Evolutionary conservation across 2,113 vertebrate genomes (phyloP), one percentile per base, ranked within the genome.

Genomic region (Rhizomys pruinosus): DNA sequence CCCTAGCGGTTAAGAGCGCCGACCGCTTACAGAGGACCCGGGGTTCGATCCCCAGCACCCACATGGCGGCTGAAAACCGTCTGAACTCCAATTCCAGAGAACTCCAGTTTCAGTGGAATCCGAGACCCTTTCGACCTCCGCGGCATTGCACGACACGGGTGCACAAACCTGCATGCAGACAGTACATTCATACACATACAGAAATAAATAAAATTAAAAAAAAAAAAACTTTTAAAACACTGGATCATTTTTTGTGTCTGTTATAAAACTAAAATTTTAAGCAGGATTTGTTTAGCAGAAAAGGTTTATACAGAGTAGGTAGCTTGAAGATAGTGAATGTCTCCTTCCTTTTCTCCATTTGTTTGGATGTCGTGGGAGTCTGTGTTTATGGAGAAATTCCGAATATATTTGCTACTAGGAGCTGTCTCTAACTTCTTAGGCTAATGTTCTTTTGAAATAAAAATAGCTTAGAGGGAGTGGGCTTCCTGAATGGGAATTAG

Each of bases 351-450:
- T 79, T 77, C 63, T 84, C 27, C 81, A 44, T 95, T 71, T 94
- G 91, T 95, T 96, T 97, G 64, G 95, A 95, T 94, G 92, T 90
- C 91, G 91, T 90, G 94, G 92, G 55, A 94, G 61, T 91, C 42
- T 47, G 57, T 94, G 81, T 87, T 93, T 89, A 61, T 29, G 63
- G 64, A 88, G 92, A 94, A 91, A 88, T 96, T 95, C 87, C 55
- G 32, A 95, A 81, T 73, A 73, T 81, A 71, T 93, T 78, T 86
- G 79, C 86, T 92, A 34, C 69, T n/a, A 93, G 74, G 47, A 88
- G 47, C 44, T n/a, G 52, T 77, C 82, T 94, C 68, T 87, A 47
- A 84, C 78, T 88, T 78, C 85, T 76, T 77, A 73, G 76, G 32
- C 61, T 68, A n/a, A 6, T 86, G 20, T 66, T 92, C 55, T 96